These are phyloP conservation scores for Xylocopa sonorina DNA, from an alignment of 1,140 invertebrate genomes.

Conservation along the genomic window DNA sequence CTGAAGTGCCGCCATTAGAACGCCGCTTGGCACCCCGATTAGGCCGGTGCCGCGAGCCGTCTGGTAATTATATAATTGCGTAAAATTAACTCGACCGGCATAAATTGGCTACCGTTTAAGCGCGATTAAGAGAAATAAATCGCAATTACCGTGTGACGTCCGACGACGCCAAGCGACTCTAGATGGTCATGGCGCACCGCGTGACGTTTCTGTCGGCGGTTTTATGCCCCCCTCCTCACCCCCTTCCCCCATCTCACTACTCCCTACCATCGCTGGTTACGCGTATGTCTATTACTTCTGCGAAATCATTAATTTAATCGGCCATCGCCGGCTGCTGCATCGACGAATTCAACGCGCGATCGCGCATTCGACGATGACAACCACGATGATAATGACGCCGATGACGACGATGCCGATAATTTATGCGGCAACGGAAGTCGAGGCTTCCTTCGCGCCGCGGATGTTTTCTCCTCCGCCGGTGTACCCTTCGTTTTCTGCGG, in stretches of 20 bases:
- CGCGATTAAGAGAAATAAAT: constrained; percentile 78
- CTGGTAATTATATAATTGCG: constrained; percentile 77
- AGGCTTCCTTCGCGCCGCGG: too few relatives aligned
- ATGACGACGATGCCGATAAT: constrained; percentile 6
- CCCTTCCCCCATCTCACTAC: too few relatives aligned
- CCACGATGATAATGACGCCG: too few relatives aligned
- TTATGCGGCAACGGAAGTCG: not conserved
- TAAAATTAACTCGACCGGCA: constrained; percentile 76
- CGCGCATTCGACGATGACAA: not conserved
- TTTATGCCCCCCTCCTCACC: constrained; percentile 1
- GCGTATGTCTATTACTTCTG: constrained; percentile 40
- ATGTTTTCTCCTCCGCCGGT: too few relatives aligned
- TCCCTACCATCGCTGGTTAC: too few relatives aligned
- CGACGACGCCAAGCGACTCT: constrained; percentile 50
- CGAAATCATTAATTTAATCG: constrained; percentile 47
- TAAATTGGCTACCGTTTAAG: constrained; percentile 77
- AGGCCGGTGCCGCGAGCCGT: constrained; percentile 61
- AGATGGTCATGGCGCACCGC: constrained; percentile 55
- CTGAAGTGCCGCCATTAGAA: constrained; percentile 70
- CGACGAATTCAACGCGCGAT: constrained; percentile 31
- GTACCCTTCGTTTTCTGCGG: not conserved
- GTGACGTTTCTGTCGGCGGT: constrained; percentile 45
- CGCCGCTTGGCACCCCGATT: constrained; percentile 66
- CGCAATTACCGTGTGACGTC: constrained; percentile 72
- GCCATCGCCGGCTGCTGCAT: constrained; percentile 15